Evolutionary conservation across 2,888 invertebrate species (phyloP).

Genomic region (Scaptomyza parva): DNA sequence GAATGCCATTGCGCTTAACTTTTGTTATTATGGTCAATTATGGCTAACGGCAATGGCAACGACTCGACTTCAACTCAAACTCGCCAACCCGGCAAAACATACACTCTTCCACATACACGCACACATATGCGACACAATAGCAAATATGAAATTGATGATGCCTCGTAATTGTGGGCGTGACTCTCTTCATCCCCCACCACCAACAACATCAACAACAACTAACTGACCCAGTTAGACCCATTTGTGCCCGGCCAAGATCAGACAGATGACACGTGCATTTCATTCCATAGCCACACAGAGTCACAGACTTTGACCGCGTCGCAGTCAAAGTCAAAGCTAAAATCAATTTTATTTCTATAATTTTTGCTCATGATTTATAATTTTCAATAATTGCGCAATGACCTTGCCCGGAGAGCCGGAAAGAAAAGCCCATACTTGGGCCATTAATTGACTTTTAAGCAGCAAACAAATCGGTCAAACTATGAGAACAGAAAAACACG

Average conservation of each 20-base stretch:
- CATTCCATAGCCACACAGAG: neutral
- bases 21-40: constrained; percentile 79
- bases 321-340: constrained; percentile 16
- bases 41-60: constrained; percentile 77
- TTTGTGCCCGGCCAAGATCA: constrained; percentile 6
- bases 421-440: constrained; percentile 53
- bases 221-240: constrained; percentile 43
- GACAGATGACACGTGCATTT: constrained; percentile 43
- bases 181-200: neutral
- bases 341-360: constrained; percentile 39
- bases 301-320: neutral
- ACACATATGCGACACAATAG: constrained; percentile 56
- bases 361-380: constrained; percentile 28
- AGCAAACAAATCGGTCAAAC: constrained; percentile 47
- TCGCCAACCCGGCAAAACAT: neutral
- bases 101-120: neutral
- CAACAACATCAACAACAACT: too few relatives aligned
- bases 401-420: constrained; percentile 65
- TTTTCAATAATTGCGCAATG: constrained; percentile 59
- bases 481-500: constrained; percentile 20
- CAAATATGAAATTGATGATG: constrained; percentile 59
- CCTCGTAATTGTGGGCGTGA: constrained; percentile 57
- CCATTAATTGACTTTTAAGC: constrained; percentile 72
- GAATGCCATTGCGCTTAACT: constrained; percentile 70
- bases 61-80: constrained; percentile 7